Conservation (phyloP, 2,888 invertebrate species). For the Atrina japonica region DNA sequence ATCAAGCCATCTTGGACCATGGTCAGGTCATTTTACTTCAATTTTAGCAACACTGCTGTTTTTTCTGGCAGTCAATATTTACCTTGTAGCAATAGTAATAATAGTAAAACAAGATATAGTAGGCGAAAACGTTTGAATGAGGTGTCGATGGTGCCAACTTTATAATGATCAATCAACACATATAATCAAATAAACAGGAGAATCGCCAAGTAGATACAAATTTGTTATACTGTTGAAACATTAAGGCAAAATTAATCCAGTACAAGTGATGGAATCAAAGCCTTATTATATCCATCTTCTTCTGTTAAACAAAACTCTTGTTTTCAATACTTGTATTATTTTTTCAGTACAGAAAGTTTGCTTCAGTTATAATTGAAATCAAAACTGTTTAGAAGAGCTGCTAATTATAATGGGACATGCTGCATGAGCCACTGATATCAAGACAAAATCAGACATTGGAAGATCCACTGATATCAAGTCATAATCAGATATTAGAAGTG, state of each 20-base stretch:
- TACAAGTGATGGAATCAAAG: no score
- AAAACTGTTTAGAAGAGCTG: no score
- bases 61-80: slow-evolving; percentile 24
- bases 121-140: slow-evolving; percentile 6
- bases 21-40: slow-evolving; percentile 8
- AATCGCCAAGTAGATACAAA: slow-evolving; percentile 17
- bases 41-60: slow-evolving; percentile 7
- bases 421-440: no score
- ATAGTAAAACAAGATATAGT: slow-evolving; percentile 11
- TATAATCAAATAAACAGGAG: slow-evolving; percentile 20
- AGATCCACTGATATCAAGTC: no score
- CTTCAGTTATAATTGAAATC: no score
- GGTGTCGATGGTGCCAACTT: slow-evolving; percentile 15
- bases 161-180: slow-evolving; percentile 17
- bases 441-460: no score
- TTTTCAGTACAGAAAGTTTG: no score
- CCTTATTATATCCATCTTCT: no score
- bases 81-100: slow-evolving; percentile 8
- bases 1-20: not conserved
- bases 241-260: slow-evolving; percentile 13
- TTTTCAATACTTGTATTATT: no score
- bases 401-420: no score
- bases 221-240: slow-evolving; percentile 12
- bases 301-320: no score
- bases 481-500: no score